phyloP scores from a whole-genome alignment of 2,888 invertebrate genomes.

The Megamerina dolium region DNA sequence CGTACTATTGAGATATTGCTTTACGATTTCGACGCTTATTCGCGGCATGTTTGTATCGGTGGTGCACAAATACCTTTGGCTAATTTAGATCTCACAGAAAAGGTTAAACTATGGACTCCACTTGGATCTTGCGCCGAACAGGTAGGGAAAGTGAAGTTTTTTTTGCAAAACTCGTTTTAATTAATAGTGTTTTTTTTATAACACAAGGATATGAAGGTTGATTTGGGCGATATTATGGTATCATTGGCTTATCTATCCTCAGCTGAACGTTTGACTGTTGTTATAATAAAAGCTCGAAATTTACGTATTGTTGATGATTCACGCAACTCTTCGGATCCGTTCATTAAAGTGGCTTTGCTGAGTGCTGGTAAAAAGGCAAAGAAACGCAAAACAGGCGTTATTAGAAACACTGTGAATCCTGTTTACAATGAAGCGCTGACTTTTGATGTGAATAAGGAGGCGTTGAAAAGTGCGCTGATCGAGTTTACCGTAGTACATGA shows the following conservation, averaged over 20 bases:
- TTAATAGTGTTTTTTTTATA: background rate
- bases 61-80: slow-evolving; percentile 55
- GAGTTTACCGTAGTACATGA: slow-evolving; percentile 60
- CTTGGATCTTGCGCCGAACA: slow-evolving; percentile 53
- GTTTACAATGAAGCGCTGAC: slow-evolving; percentile 91
- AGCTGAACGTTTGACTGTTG: slow-evolving; percentile 83
- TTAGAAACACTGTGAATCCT: slow-evolving; percentile 78
- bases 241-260: slow-evolving; percentile 87
- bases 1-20: slow-evolving; percentile 58
- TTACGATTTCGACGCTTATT: slow-evolving; percentile 62
- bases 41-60: slow-evolving; percentile 60
- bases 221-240: slow-evolving; percentile 86
- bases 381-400: slow-evolving; percentile 88
- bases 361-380: slow-evolving; percentile 85
- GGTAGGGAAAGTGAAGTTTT: slow-evolving; percentile 18
- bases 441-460: slow-evolving; percentile 76
- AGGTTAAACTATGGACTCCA: slow-evolving; percentile 55
- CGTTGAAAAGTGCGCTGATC: slow-evolving; percentile 53
- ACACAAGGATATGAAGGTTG: slow-evolving; percentile 57
- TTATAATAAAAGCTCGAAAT: slow-evolving; percentile 85
- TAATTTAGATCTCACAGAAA: slow-evolving; percentile 54
- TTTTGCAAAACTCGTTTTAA: background rate
- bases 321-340: slow-evolving; percentile 86
- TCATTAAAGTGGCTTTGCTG: slow-evolving; percentile 84
- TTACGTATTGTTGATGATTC: slow-evolving; percentile 91